Percentiles rank a stretch among this genome's conserved stretches.
Conservation (phyloP, 2,888 invertebrate species). For the Leptopilina syphax region DNA sequence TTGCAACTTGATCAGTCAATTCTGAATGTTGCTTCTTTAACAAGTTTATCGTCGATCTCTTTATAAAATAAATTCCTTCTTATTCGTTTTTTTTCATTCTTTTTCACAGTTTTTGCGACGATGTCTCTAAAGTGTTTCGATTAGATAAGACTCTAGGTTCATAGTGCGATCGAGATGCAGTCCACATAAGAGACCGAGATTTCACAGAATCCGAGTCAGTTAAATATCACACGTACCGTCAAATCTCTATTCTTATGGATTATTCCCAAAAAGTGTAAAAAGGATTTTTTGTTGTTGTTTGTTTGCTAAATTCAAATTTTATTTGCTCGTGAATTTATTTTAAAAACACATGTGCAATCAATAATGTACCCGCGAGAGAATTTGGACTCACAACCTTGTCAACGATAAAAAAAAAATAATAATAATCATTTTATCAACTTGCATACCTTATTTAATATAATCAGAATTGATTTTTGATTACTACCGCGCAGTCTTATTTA, state of each 20-base stretch:
- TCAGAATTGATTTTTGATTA: no score
- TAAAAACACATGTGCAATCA: background rate
- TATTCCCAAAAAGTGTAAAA: background rate
- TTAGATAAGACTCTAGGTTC: conserved; percentile 74
- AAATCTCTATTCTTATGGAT: conserved; percentile 51
- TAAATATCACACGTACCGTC: conserved; percentile 65
- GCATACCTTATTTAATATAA: no score
- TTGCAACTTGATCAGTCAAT: conserved; percentile 18
- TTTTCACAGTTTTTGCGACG: conserved; percentile 51
- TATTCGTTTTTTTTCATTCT: conserved; percentile 50
- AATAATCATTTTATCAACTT: background rate
- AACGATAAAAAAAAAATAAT: background rate
- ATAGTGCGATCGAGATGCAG: conserved; percentile 73
- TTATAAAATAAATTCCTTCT: conserved; percentile 54
- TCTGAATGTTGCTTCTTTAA: background rate
- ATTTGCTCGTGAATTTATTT: background rate
- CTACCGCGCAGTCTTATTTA: no score
- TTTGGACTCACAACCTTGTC: background rate
- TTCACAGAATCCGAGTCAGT: conserved; percentile 67
- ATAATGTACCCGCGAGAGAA: background rate
- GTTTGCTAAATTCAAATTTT: no score
- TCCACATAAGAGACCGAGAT: conserved; percentile 73
- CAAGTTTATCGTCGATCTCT: background rate
- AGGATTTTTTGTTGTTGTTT: no score
- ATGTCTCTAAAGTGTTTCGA: conserved; percentile 65